Conservation (phyloP, 2,888 invertebrate species). For the Callyntrura guangdongensis region DNA sequence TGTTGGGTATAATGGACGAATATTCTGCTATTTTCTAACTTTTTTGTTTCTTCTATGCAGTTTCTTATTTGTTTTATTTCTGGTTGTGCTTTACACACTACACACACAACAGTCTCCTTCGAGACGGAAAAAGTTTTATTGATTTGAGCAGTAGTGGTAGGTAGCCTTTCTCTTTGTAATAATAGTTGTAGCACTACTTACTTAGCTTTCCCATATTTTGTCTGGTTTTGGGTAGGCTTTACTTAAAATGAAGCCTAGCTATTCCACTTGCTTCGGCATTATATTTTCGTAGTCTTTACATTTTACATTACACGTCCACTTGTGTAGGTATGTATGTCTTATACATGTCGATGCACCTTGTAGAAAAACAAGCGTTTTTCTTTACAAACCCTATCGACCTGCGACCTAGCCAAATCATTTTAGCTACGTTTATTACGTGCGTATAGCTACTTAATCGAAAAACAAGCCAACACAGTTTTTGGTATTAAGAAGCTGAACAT, state of each 20-base stretch:
- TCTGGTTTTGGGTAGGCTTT: constrained; percentile 48
- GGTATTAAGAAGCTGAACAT: constrained; percentile 36
- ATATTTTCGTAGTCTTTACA: not conserved
- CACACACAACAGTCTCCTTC: not conserved
- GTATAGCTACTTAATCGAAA: constrained; percentile 55
- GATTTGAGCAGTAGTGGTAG: constrained; percentile 54
- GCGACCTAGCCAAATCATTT: not conserved
- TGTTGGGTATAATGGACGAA: constrained; percentile 68
- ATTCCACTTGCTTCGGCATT: constrained; percentile 28
- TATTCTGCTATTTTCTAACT: constrained; percentile 53
- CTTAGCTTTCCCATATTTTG: constrained; percentile 52
- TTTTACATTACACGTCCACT: too few relatives aligned
- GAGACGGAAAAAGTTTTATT: constrained; percentile 59
- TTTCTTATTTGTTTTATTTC: not conserved
- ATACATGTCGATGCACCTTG: not conserved
- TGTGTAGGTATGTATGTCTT: not conserved
- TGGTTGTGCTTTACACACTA: not conserved
- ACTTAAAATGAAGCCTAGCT: not conserved
- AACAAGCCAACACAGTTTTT: constrained; percentile 51
- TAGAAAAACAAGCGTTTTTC: not conserved
- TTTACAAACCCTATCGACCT: not conserved
- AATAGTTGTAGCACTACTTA: constrained; percentile 25
- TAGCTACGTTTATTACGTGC: constrained; percentile 30
- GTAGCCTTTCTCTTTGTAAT: not conserved
- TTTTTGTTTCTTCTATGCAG: not conserved